Conservation (phyloP, 2,797 vertebrate species). For the Aphelocoma californica region DNA sequence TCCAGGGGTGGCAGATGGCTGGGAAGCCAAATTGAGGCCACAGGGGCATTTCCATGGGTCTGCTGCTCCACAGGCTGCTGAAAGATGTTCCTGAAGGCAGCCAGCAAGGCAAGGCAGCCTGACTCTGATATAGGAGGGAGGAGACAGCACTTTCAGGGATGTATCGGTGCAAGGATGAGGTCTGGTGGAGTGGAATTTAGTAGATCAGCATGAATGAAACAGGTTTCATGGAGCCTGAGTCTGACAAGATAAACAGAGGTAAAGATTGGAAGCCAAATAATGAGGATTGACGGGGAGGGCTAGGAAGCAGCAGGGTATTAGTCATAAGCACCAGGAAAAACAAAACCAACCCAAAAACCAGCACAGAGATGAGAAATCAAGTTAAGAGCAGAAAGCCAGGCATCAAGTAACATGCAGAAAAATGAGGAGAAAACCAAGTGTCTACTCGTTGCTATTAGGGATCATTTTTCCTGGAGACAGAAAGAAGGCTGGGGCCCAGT, state of each 20-base stretch:
- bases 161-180: neutral
- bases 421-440: neutral
- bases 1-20: neutral
- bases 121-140: neutral
- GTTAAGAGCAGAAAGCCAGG: neutral
- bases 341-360: neutral
- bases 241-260: neutral
- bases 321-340: neutral
- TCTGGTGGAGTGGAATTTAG: neutral
- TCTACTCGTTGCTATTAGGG: neutral
- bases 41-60: neutral
- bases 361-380: neutral
- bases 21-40: neutral
- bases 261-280: neutral
- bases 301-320: neutral
- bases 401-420: neutral
- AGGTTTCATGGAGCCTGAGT: neutral
- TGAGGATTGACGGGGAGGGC: neutral
- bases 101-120: neutral
- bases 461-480: constrained; percentile 1
- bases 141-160: neutral
- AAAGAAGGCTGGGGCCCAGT: neutral
- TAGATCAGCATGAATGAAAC: neutral
- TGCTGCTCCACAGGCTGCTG: neutral
- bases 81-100: neutral